Evolutionary conservation across 2,797 vertebrate species (phyloP), one percentile per base, ranked within the genome.

Genomic region (Microhierax caerulescens): DNA sequence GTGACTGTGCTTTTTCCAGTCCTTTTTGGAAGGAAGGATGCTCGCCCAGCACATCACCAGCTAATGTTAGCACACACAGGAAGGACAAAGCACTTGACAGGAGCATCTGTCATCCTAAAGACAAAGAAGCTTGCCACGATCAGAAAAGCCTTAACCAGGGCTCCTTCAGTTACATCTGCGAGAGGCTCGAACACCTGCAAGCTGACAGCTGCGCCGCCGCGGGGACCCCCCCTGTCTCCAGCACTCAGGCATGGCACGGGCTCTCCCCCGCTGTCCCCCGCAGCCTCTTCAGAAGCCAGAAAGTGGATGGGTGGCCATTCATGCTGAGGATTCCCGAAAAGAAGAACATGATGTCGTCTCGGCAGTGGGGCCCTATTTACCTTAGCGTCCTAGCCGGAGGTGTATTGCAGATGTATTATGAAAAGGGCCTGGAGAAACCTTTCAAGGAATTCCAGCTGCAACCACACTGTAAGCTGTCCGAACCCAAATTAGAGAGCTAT

Each of bases 321-420:
- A 99, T 99, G 99, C 95, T 99, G 95, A 99, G 99, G 95, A 99
- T 99, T 91, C 99, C 99, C 0, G 99, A 99, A 94, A 99, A 99
- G 97, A 99, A 99, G 98, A 99, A 99, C 97, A 99, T 99, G 97
- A 99, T 99, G 99, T 99, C 99, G 0, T 99, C 99, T 25, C 98
- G 99, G 54, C 99, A 99, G 61, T 99, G 99, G 99, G 99, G 99
- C 8, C 99, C 99, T 2, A 99, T 99, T 96, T 99, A 99, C 96
- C 98, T 99, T n/a, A 98, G 98, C 3, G 91, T 99, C 91, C 88
- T 99, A 57, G 95, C 98, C 0, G 99, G 99, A 77, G 99, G 99
- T 2, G 97, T 99, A 65, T 93, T 99, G 93, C 99, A 99, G 97
- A 99, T 99, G 99, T 99, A 98, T 93, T 99, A 99, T 0, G 99